Percentiles rank a stretch among this genome's conserved stretches.
These are phyloP conservation scores for Lysiphlebus fabarum DNA, from an alignment of 1,140 invertebrate genomes.

Conservation along the genomic window DNA sequence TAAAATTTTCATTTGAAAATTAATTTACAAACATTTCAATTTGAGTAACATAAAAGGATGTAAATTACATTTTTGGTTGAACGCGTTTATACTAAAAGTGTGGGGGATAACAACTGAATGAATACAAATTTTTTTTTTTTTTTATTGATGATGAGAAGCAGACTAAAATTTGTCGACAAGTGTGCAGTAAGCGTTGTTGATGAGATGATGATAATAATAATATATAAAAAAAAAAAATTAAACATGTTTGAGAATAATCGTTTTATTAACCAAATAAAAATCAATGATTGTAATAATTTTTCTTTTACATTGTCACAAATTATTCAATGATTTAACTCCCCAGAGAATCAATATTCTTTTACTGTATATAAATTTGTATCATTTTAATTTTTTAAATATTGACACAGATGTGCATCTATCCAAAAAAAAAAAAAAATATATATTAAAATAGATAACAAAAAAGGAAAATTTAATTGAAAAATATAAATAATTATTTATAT, in stretches of 20 bases:
- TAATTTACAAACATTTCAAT: constrained; percentile 55
- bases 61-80: constrained; percentile 57
- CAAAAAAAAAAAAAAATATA: too few species aligned
- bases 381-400: constrained; percentile 34
- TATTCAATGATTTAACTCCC: constrained; percentile 27
- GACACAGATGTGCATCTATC: constrained; percentile 51
- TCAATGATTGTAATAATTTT: constrained; percentile 50
- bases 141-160: too few species aligned
- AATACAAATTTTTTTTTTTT: neutral
- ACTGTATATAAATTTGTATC: constrained; percentile 10
- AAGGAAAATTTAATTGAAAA: too few species aligned
- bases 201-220: constrained; percentile 13
- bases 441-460: too few species aligned
- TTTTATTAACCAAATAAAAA: constrained; percentile 56
- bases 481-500: too few species aligned
- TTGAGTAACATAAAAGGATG: constrained; percentile 54
- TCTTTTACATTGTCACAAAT: constrained; percentile 20
- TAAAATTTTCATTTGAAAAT: constrained; percentile 21
- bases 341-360: too few species aligned
- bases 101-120: constrained; percentile 26
- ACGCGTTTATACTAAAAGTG: constrained; percentile 35
- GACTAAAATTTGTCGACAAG: constrained; percentile 7
- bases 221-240: constrained; percentile 19
- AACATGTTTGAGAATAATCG: constrained; percentile 39
- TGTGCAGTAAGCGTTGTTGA: neutral